A percentile compares a stretch with the other conserved stretches of the same genome.
Conservation (phyloP, 2,888 invertebrate genomes). For the Brachycybe producta region DNA sequence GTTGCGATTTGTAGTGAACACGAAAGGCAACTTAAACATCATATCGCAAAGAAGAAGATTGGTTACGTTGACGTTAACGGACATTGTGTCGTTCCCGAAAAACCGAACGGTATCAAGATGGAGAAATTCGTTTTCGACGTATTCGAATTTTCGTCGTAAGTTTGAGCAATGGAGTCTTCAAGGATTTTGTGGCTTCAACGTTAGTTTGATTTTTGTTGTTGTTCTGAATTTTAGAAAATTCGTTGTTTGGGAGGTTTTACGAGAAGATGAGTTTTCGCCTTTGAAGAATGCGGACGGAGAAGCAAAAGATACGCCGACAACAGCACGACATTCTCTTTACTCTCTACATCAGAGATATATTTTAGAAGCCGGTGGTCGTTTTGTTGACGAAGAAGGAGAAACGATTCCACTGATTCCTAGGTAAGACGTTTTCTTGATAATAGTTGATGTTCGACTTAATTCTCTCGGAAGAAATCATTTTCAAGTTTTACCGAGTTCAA, state of each 20-base stretch:
- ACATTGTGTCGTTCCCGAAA: constrained; percentile 54
- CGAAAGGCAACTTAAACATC: constrained; percentile 67
- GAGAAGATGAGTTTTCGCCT: constrained; percentile 91
- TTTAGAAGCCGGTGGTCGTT: constrained; percentile 62
- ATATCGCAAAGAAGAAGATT: constrained; percentile 96
- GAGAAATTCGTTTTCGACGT: constrained; percentile 99
- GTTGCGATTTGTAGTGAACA: constrained; percentile 37
- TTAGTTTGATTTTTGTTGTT: neutral
- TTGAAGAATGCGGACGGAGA: constrained; percentile 83
- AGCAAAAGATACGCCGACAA: constrained; percentile 80
- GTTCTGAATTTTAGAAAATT: constrained; percentile 44
- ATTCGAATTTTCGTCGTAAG: constrained; percentile 72
- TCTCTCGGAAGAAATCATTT: neutral
- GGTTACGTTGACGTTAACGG: constrained; percentile 63
- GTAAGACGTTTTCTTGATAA: constrained; percentile 25
- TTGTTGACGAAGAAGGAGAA: constrained; percentile 38
- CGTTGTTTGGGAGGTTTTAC: constrained; percentile 79
- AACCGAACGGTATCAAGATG: constrained; percentile 92
- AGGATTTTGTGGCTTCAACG: neutral
- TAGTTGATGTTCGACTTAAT: neutral
- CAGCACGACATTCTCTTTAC: constrained; percentile 64
- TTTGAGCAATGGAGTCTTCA: constrained; percentile 15
- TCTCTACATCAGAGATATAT: constrained; percentile 66
- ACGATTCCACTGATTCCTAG: constrained; percentile 36
- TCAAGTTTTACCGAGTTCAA: neutral